phyloP scores from a whole-genome alignment of 2,888 invertebrate species.

The Atherix ibis region DNA sequence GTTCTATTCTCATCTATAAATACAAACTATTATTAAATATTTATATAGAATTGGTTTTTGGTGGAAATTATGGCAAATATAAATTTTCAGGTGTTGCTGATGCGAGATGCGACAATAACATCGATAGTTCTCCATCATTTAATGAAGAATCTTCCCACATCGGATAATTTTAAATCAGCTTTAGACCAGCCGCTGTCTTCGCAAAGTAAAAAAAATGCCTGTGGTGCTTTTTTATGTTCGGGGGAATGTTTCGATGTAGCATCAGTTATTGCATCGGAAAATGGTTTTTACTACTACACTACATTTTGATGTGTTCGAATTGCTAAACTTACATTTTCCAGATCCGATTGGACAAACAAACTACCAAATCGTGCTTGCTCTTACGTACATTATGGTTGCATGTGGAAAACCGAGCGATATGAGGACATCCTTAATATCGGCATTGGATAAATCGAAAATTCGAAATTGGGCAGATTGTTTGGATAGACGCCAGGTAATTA shows the following conservation, averaged over 20 bases:
- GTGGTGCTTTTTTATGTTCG: slow-evolving; percentile 55
- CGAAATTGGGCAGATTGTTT: slow-evolving; percentile 54
- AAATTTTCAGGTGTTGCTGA: slow-evolving; percentile 44
- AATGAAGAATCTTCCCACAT: slow-evolving; percentile 34
- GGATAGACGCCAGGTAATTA: slow-evolving; percentile 51
- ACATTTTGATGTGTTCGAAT: background rate
- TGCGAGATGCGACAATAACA: slow-evolving; percentile 51
- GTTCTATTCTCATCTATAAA: background rate
- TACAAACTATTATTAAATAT: too few relatives aligned
- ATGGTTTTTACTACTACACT: slow-evolving; percentile 4
- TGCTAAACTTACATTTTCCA: slow-evolving; percentile 10
- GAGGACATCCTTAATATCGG: slow-evolving; percentile 44
- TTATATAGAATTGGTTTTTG: background rate
- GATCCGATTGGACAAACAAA: slow-evolving; percentile 34
- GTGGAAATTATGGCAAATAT: background rate
- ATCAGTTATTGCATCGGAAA: slow-evolving; percentile 21
- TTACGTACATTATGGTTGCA: slow-evolving; percentile 45
- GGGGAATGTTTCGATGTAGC: slow-evolving; percentile 40
- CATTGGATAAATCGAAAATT: slow-evolving; percentile 40
- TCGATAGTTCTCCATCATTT: slow-evolving; percentile 40
- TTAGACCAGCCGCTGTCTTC: slow-evolving; percentile 32
- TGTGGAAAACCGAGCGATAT: slow-evolving; percentile 49
- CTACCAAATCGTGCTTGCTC: slow-evolving; percentile 43
- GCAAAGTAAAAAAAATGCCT: too few relatives aligned
- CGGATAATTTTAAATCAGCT: slow-evolving; percentile 28